Evolutionary conservation across 2,113 vertebrate genomes (phyloP).

Genomic region (Zootoca vivipara): DNA sequence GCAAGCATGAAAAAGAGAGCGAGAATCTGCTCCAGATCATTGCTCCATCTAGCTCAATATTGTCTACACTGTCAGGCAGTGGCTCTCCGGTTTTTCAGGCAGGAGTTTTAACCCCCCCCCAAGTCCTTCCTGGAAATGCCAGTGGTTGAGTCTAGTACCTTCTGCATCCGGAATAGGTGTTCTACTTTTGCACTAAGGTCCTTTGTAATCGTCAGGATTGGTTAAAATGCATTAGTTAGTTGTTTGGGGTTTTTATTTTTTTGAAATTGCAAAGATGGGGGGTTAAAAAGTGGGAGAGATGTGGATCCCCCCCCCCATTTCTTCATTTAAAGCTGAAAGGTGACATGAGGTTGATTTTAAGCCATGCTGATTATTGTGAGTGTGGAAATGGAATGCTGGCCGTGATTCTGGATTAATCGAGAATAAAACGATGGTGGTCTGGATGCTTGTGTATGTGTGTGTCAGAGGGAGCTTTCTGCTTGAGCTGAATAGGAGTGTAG

Average conservation of each 20-base stretch:
- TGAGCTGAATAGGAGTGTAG: not conserved
- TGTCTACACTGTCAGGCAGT: no score
- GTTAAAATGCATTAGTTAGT: not conserved
- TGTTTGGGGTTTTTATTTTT: no score
- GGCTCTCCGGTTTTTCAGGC: no score
- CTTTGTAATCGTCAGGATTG: no score
- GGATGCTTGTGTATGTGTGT: not conserved
- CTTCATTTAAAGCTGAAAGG: not conserved
- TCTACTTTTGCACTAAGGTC: no score
- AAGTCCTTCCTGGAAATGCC: no score
- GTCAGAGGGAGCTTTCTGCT: no score
- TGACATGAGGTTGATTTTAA: not conserved
- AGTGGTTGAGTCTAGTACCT: no score
- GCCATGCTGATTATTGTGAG: not conserved
- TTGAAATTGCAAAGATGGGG: not conserved
- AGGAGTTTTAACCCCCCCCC: no score
- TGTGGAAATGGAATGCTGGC: not conserved
- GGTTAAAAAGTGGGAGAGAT: not conserved
- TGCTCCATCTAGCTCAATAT: no score
- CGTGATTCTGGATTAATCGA: not conserved
- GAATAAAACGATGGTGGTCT: not conserved
- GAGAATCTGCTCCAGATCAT: not conserved
- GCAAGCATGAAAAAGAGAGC: not conserved
- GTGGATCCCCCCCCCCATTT: not conserved
- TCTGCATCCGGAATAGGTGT: no score